Percentiles rank a stretch among this genome's conserved stretches.
phyloP scores from a whole-genome alignment of 2,113 vertebrate genomes.

The Ctenomys sociabilis region DNA sequence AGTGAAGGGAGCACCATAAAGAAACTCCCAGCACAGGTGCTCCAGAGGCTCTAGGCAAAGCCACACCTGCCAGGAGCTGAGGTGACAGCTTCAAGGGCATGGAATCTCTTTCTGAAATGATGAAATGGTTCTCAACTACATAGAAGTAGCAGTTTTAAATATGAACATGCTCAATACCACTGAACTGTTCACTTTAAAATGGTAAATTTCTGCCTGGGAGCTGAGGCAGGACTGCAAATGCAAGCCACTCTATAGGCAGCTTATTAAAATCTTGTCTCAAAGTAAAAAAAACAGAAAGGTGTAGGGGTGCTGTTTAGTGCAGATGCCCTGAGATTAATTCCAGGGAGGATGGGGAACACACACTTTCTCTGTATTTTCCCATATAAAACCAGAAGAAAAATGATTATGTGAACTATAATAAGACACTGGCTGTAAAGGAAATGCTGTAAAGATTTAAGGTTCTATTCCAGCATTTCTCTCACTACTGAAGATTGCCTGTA shows the following conservation, averaged over 20 bases:
- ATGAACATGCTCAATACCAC: neutral
- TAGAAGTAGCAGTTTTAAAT: neutral
- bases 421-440: neutral
- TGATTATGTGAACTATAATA: neutral
- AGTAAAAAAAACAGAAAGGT: neutral
- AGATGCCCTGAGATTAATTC: neutral
- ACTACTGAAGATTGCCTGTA: neutral
- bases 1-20: neutral
- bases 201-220: neutral
- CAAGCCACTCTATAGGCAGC: neutral
- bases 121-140: neutral
- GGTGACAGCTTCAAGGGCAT: too few species aligned
- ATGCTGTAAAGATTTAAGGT: neutral
- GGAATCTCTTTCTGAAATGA: neutral
- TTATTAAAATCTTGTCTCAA: neutral
- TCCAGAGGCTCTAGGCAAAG: neutral
- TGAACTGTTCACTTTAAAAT: neutral
- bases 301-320: neutral
- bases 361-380: neutral
- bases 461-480: neutral
- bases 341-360: neutral
- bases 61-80: neutral
- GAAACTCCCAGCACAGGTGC: neutral
- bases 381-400: neutral
- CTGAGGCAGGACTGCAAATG: neutral